Conservation (phyloP, 2,113 vertebrate species). For the Motacilla alba region DNA sequence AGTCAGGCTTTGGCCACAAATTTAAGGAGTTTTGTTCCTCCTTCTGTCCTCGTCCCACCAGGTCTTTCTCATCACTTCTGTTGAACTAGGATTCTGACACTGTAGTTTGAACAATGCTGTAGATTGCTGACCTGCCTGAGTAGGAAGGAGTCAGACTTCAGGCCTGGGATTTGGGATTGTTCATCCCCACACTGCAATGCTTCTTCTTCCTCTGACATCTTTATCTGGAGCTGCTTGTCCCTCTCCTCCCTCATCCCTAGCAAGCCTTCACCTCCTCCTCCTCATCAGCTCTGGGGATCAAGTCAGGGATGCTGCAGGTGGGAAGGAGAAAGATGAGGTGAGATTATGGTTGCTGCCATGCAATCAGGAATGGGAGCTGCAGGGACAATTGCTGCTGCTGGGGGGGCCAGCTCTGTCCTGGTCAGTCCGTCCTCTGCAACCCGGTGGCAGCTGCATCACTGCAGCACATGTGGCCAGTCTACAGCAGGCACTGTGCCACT, state of each 20-base stretch:
- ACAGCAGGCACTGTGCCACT: background rate
- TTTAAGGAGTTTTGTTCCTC: background rate
- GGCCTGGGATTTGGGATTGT: background rate
- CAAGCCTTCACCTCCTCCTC: background rate
- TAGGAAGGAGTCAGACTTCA: background rate
- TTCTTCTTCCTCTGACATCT: background rate
- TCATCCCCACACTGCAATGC: background rate
- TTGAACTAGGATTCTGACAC: background rate
- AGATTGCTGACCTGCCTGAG: background rate
- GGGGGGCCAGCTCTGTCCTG: background rate
- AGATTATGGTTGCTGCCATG: background rate
- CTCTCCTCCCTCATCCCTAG: background rate
- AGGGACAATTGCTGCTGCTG: background rate
- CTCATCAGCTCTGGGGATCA: background rate
- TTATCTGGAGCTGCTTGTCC: background rate
- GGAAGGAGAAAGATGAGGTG: background rate
- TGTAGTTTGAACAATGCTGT: accelerated
- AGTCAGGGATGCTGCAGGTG: background rate
- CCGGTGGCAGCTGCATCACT: background rate
- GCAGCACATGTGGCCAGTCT: background rate
- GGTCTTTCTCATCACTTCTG: background rate
- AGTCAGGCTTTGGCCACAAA: background rate
- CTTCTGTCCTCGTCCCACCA: background rate
- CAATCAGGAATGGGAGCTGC: background rate
- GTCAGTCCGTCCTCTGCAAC: background rate